Evolutionary conservation across 1,140 invertebrate species (phyloP), one percentile per base, ranked within the genome.

Genomic region (Heliconius eleuchia): DNA sequence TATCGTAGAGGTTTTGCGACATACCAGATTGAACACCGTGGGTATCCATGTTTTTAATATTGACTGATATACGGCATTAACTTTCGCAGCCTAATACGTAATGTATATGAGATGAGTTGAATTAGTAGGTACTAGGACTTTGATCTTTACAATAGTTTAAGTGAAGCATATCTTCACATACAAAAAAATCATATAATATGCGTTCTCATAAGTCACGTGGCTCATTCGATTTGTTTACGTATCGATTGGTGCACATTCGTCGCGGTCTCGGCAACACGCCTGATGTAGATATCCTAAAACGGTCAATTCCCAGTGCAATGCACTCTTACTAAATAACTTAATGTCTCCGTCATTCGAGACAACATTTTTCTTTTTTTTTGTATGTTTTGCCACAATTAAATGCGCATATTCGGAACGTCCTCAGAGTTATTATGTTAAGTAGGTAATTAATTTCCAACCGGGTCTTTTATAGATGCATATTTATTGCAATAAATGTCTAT

Each of bases 251-350:
- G 84, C 85, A 85, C 82, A 84, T 88, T 86, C 79, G 85, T 86
- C 81, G 84, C 83, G 83, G 84, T 84, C 86, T 86, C 85, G 70
- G 74, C 78, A 60, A 78, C 55, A 82, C 27, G 60, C 27, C 71
- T 42, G 34, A 42, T 86, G 84, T 87, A 89, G 87, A 89, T 84
- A 89, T 88, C 86, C 87, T 88, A 84, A 86, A 82, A 82, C 86
- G 89, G 87, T 91, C 90, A 91, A 83, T 84, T 87, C 85, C 88
- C 86, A 87, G 90, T 87, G 80, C 92, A 85, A 88, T 93, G 91
- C 91, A 89, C 92, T 88, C 87, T 60, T 88, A 89, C 89, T 87
- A 91, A 91, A 91, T 90, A 92, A 91, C 87, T 87, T 87, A 88
- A 88, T 88, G 85, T 85, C 83, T 86, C 87, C 87, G 86, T 88